Base-by-base conservation (phyloP, 2,888 invertebrate genomes). In the Odontocolon sp. region DNA sequence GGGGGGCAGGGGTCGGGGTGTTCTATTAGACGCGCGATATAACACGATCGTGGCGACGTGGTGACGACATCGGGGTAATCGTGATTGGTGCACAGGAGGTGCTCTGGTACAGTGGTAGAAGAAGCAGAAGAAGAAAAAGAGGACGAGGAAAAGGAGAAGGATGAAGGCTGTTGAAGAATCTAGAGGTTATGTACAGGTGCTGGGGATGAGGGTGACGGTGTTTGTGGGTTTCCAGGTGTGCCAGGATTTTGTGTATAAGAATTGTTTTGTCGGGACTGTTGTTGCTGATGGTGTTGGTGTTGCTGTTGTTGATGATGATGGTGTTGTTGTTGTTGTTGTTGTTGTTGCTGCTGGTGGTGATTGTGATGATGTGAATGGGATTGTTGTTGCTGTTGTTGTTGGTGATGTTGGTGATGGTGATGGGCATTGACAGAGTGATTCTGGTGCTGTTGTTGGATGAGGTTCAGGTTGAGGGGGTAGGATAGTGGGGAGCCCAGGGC, bases 121-220 rank as follows among this genome's bases (percentile, higher is more conserved):
- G 31, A 77, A 68, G 68, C 72, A 77, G 68, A 72, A 68, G 57
- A 64, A 71, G 63, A 67, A 72, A 57, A 56, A 23, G 31, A 38
- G 71, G 67, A 11, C 14, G 28, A 36, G 72, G 50, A 42, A 8
- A 1, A 33, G 76, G 40, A 18, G 6, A 18, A 23, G 75, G 64
- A 45, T 1, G 9, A 21, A 79, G 71, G 71, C 69, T 70, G 80
- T 45, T 66, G 70, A 75, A 82, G 82, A 82, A 56, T 67, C 84
- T 89, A 90, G 84, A 90, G 88, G 87, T 87, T 90, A 90, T 90
- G 89, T 90, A 90, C 90, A 89, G 90, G 90, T 84, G 90, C 86
- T 61, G 90, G 89, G 83, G 90, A 90, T 75, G 90, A 87, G 79
- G 90, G 90, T 78, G 89, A 89, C 45, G 90, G 89, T 79, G 89